Conservation (phyloP, 2,797 vertebrate genomes). For the Gymnothorax reevesii region DNA sequence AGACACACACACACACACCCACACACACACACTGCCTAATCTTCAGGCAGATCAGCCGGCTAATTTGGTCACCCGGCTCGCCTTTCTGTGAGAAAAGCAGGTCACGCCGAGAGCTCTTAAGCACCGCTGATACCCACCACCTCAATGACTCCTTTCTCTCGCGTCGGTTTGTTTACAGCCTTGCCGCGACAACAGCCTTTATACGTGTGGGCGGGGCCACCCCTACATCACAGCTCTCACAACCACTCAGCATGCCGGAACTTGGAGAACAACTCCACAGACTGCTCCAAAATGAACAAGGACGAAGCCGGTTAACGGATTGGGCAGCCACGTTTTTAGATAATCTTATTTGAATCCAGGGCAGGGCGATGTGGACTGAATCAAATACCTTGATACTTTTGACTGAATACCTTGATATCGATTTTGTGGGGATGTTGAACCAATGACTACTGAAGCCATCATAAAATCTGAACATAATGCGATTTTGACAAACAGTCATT, state of each 20-base stretch:
- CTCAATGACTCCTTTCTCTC: constrained; percentile 18
- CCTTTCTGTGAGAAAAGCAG: constrained; percentile 57
- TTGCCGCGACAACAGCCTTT: constrained; percentile 5
- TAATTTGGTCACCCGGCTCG: constrained; percentile 65
- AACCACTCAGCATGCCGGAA: neutral
- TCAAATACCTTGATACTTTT: too few species aligned
- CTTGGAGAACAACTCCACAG: neutral
- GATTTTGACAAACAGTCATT: too few species aligned
- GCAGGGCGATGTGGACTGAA: too few species aligned
- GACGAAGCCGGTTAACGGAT: too few species aligned
- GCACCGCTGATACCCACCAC: neutral
- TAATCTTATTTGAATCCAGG: too few species aligned
- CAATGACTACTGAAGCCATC: too few species aligned
- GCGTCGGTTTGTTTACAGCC: constrained; percentile 22
- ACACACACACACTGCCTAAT: constrained; percentile 64
- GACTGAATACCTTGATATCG: too few species aligned
- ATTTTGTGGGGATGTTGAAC: too few species aligned
- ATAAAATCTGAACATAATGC: too few species aligned
- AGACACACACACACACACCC: too few species aligned
- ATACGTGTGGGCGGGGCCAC: neutral
- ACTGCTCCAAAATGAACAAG: neutral
- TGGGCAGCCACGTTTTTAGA: too few species aligned
- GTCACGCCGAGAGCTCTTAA: constrained; percentile 43
- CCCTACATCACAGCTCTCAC: neutral
- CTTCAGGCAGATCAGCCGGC: constrained; percentile 57